These are phyloP conservation scores for Rhincodon typus DNA, from an alignment of 2,797 vertebrate genomes.

Conservation along the genomic window DNA sequence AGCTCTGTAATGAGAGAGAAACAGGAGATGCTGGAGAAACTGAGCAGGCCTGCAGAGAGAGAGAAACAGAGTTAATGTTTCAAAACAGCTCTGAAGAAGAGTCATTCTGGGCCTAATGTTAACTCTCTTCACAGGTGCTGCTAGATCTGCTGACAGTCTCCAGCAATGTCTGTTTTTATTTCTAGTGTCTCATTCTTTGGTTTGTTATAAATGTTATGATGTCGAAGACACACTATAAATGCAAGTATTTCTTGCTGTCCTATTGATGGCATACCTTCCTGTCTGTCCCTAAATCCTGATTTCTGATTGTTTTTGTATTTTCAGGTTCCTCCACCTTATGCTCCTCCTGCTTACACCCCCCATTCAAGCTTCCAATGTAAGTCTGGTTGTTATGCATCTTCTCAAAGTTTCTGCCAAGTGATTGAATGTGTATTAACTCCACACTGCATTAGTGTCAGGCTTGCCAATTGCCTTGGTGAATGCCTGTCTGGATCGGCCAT, in stretches of 20 bases:
- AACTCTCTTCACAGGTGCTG: too few relatives aligned
- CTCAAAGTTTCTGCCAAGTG: neutral
- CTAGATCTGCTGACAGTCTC: too few relatives aligned
- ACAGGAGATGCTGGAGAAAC: too few relatives aligned
- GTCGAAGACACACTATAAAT: neutral
- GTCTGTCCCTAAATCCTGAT: neutral
- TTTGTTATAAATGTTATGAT: neutral
- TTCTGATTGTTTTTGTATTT: neutral
- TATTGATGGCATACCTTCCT: neutral
- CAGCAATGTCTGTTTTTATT: too few relatives aligned
- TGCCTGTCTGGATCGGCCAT: neutral
- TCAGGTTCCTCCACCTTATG: neutral
- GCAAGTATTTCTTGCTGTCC: neutral
- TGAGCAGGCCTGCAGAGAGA: too few relatives aligned
- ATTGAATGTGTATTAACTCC: neutral
- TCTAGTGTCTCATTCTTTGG: neutral
- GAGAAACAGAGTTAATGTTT: too few relatives aligned
- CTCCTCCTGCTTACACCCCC: neutral
- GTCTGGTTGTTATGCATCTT: neutral
- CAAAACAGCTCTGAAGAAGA: too few relatives aligned
- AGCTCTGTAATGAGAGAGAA: too few relatives aligned
- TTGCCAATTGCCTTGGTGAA: neutral
- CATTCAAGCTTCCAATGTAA: neutral
- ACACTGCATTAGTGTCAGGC: neutral
- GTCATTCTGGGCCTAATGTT: too few relatives aligned